Evolutionary conservation across 53 echinoderm and acorn worm genomes (phyloP), one percentile per base, ranked within the genome.

Genomic region (Luidia sarsii): DNA sequence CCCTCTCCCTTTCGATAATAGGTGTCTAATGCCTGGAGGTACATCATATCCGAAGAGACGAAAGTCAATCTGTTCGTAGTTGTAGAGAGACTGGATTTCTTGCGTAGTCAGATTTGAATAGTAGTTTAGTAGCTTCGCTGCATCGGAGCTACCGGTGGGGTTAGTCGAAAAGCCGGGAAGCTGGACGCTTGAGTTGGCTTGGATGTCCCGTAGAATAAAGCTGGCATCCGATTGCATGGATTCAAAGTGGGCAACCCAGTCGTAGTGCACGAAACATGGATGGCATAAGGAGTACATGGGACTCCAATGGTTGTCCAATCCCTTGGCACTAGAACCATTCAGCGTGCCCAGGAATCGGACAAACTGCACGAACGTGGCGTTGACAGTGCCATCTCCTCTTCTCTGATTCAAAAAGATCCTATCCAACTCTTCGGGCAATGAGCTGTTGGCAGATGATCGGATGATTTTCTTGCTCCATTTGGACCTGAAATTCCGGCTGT

Each of bases 241-340:
- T 1, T 67, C 67, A 35, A 41, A 67, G 67, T 45, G 56, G 14
- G 66, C 85, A 3, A 85, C 30, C 39, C 67, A 85, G 56, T 85
- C 85, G 57, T 85, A 85, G 16, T 67, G 28, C 61, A 84, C 33
- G 10, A 30, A 48, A 38, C 85, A 85, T 14, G 85, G 85, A 13
- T 65, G 41, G 20, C 85, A 85, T 2, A 85, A 43, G 37, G 51
- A 21, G 67, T 85, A 77, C 46, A 57, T 48, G 10, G 65, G 70
- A 9, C 31, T 67, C 85, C 85, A 85, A 19, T 85, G 85, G 66
- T 65, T 67, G 38, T 85, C 77, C n/a, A 56, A 35, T 9, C 25
- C 4, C 4, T 41, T 43, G 8, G 20, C 43, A 8, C 27, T 45
- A 0, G 67, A 41, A 23, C 2, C 67, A 10, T 7, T 2, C 2